Evolutionary conservation across 2,888 invertebrate genomes (phyloP).

Genomic region (Eupithecia centaureata): DNA sequence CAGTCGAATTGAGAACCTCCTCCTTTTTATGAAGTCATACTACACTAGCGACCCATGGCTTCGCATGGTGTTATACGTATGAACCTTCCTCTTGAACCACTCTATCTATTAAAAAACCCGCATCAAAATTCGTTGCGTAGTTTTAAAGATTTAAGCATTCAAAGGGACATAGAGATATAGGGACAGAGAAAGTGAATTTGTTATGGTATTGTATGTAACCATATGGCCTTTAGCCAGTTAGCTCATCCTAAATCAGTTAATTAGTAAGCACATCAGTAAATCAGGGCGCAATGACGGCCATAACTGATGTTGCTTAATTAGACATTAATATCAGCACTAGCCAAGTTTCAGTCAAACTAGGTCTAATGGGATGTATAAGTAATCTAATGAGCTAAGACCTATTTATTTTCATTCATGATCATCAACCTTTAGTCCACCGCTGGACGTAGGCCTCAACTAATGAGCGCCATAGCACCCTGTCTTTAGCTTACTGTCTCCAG

Average conservation of each 20-base stretch:
- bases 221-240: background rate
- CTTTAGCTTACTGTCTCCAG: no score
- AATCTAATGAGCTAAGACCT: background rate
- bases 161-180: no score
- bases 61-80: no score
- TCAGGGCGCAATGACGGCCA: slow-evolving; percentile 18
- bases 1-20: no score
- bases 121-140: no score
- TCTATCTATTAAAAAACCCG: no score
- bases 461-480: background rate
- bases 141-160: no score
- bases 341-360: slow-evolving; percentile 26
- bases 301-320: slow-evolving; percentile 31
- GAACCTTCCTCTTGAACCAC: no score
- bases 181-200: no score
- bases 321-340: slow-evolving; percentile 23
- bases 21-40: no score
- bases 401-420: background rate
- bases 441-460: background rate
- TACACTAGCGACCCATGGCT: no score
- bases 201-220: no score
- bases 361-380: slow-evolving; percentile 3
- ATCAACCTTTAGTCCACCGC: background rate
- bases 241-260: slow-evolving; percentile 17
- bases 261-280: slow-evolving; percentile 22